These are phyloP conservation scores for Phrynocephalus guinanensis DNA, from an alignment of 2,797 vertebrate species.

Conservation along the genomic window DNA sequence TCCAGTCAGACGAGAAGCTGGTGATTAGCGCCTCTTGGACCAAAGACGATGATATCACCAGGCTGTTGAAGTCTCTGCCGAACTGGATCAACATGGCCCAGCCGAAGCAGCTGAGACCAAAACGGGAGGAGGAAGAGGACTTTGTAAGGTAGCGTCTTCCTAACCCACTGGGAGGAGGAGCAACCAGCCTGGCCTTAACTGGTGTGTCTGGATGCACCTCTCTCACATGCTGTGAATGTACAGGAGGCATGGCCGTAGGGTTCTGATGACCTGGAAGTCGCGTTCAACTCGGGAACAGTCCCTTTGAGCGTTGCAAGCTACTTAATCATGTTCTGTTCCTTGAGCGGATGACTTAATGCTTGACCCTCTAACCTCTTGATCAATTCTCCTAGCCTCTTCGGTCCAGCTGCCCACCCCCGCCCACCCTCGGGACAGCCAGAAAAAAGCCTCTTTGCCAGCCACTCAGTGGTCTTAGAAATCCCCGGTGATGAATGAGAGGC, in stretches of 20 bases:
- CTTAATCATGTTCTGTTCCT: slow-evolving; percentile 14
- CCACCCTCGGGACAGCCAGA: not conserved
- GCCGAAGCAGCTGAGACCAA: slow-evolving; percentile 91
- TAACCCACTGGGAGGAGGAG: too few species aligned
- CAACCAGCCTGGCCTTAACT: not conserved
- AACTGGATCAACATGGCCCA: slow-evolving; percentile 97
- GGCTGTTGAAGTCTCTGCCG: slow-evolving; percentile 93
- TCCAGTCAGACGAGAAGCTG: slow-evolving; percentile 94
- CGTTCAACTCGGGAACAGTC: not conserved
- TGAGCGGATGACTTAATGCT: slow-evolving; percentile 20
- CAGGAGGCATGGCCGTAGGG: not conserved
- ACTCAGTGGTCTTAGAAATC: slow-evolving; percentile 39
- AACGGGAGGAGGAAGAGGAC: slow-evolving; percentile 97
- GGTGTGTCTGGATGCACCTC: rapidly evolving
- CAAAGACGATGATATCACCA: slow-evolving; percentile 97
- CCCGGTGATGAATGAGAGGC: slow-evolving; percentile 21
- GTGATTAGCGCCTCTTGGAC: slow-evolving; percentile 98
- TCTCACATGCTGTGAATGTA: not conserved
- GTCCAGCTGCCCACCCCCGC: not conserved
- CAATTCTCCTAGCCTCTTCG: not conserved
- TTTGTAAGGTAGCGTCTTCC: slow-evolving; percentile 85
- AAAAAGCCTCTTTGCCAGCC: slow-evolving; percentile 31
- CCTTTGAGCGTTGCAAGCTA: not conserved
- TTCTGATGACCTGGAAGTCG: slow-evolving; percentile 21
- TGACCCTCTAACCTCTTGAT: slow-evolving; percentile 30